Base-by-base conservation (phyloP, 1,140 invertebrate genomes). In the Drosophila truncata region DNA sequence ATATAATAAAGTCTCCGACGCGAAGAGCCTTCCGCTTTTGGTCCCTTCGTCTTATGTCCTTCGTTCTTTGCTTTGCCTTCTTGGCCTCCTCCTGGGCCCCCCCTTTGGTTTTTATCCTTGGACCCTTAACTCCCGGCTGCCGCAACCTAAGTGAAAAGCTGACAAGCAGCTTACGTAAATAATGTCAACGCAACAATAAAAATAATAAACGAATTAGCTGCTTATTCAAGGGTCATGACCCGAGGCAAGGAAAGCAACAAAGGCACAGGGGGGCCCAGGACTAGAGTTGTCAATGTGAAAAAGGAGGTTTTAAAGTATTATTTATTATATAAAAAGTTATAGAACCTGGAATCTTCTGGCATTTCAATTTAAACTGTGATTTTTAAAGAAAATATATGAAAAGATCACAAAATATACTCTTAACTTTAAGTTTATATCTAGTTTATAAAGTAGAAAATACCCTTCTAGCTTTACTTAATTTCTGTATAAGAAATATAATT, bases 151-250 rank as follows among this genome's bases (percentile, higher is more conserved):
- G 82, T 85, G 82, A 86, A 85, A 86, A 88, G 81, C 84, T 88
- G 84, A 88, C 84, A 90, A 88, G 84, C 87, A 85, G 85, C 85
- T 88, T 88, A 90, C 81, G 86, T 90, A 90, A 88, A 88, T 88
- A 88, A 88, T 88, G 85, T 88, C 85, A 88, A 85, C 82, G 85
- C 78, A 90, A 88, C 85, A 88, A 88, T 88, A 88, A 88, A 90
- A 88, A 90, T 88, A 88, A 88, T 88, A 88, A 88, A 88, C 85
- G 85, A 88, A 88, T 88, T 88, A 88, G 85, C 85, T 85, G 85
- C 85, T 85, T 81, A 81, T 90, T 78, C 80, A 80, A 66, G 62
- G 66, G 39, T 39, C 44, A 44, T 63, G 59, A 82, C 59, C 37
- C 67, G 58, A 46, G 64, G 54, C 39, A 64, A 64, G 42, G 33